Conservation (phyloP, 2,888 invertebrate genomes). For the Maniola hyperantus region DNA sequence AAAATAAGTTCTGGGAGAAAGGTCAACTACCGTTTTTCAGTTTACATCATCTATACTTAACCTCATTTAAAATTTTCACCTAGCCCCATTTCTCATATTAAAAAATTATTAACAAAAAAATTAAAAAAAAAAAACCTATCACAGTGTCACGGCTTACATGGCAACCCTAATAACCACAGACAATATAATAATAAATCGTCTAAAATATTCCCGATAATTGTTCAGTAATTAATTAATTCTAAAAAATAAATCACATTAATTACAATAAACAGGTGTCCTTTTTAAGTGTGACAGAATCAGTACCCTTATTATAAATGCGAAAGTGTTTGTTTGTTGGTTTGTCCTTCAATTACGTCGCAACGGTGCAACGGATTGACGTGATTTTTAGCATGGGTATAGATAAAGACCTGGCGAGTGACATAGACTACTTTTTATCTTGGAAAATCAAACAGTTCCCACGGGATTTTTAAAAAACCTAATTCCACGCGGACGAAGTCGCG, state of each 20-base stretch:
- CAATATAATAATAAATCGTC: constrained; percentile 21
- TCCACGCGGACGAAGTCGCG: no score
- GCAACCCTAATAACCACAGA: constrained; percentile 32
- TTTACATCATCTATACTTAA: not conserved
- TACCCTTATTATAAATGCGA: no score
- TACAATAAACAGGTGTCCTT: constrained; percentile 10
- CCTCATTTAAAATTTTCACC: constrained; percentile 5
- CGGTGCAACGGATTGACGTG: no score
- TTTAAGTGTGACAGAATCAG: not conserved
- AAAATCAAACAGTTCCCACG: no score
- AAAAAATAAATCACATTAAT: constrained; percentile 36
- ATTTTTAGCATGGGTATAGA: no score
- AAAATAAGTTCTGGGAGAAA: not conserved
- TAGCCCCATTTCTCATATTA: constrained; percentile 9
- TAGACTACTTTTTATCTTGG: no score
- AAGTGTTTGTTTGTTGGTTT: no score
- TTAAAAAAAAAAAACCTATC: constrained; percentile 36
- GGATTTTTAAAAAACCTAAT: no score
- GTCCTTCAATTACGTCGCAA: no score
- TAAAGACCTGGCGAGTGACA: no score
- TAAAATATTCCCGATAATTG: constrained; percentile 31
- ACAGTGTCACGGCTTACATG: constrained; percentile 36
- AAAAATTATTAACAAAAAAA: constrained; percentile 23
- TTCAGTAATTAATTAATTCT: constrained; percentile 26
- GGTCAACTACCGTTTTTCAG: constrained; percentile 1